A percentile compares a stretch with the other conserved stretches of the same genome.
phyloP scores from a whole-genome alignment of 2,113 vertebrate species.

The Laterallus jamaicensis region DNA sequence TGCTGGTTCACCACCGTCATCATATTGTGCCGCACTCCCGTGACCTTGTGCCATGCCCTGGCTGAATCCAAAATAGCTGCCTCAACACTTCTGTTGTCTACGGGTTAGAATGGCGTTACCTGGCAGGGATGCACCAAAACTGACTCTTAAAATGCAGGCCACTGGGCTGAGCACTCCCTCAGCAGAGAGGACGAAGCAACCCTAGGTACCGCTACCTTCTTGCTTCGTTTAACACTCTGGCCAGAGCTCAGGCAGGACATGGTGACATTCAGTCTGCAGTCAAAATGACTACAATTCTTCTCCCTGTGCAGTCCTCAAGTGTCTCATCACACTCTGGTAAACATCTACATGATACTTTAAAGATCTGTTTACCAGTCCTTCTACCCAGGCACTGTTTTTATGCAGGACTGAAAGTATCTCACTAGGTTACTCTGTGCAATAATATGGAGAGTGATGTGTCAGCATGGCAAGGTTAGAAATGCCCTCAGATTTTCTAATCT shows the following conservation, averaged over 20 bases:
- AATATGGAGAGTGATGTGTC: background rate
- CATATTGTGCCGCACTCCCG: accelerated
- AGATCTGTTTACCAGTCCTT: background rate
- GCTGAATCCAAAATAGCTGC: background rate
- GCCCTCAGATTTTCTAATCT: background rate
- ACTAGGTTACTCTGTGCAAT: background rate
- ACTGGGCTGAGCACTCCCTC: background rate
- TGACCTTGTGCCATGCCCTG: background rate
- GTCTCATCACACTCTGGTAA: background rate
- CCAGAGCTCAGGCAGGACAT: background rate
- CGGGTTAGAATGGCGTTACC: background rate
- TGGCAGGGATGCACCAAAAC: background rate
- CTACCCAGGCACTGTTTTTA: background rate
- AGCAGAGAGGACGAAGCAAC: background rate
- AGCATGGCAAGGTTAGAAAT: background rate
- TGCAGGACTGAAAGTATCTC: background rate
- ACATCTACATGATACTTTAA: background rate
- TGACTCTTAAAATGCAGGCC: background rate
- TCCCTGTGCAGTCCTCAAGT: background rate
- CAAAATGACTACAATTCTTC: background rate
- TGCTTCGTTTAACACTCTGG: background rate
- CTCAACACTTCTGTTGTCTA: background rate
- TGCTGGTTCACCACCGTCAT: background rate
- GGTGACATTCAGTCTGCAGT: background rate
- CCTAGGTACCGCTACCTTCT: background rate